Evolutionary conservation across 2,113 vertebrate genomes (phyloP).

Genomic region (Macquaria australasica): DNA sequence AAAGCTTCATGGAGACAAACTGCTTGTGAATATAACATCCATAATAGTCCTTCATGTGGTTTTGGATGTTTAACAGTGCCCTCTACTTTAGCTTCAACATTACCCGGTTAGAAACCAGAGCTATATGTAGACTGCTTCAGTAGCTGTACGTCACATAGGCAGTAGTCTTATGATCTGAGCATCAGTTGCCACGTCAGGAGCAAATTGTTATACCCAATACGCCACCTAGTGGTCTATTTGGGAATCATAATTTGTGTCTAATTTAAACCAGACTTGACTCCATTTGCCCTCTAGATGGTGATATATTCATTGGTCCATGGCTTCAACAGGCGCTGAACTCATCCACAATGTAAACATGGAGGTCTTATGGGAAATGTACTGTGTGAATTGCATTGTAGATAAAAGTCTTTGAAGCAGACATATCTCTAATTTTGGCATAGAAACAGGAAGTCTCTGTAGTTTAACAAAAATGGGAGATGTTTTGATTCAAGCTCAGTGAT

Average conservation of each 20-base stretch:
- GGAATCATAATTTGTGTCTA: constrained; percentile 5
- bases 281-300: constrained; percentile 38
- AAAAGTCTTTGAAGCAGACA: background rate
- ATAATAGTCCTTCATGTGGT: background rate
- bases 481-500: background rate
- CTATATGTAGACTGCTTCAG: constrained; percentile 9
- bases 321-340: background rate
- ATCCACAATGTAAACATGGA: background rate
- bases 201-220: background rate
- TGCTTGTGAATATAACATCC: background rate
- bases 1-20: background rate
- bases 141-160: background rate
- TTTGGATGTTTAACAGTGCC: constrained; percentile 6
- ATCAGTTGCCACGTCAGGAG: constrained; percentile 64
- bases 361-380: background rate
- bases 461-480: background rate
- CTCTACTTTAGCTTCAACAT: constrained; percentile 28
- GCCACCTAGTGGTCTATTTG: constrained; percentile 60
- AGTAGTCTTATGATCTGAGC: constrained; percentile 17
- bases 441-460: background rate
- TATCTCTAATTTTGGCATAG: background rate
- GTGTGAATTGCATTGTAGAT: background rate
- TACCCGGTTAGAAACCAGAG: constrained; percentile 22
- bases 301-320: background rate
- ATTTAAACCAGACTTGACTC: background rate